A percentile compares a stretch with the other conserved stretches of the same genome.
These are phyloP conservation scores for Lepidocolaptes lacrymiger DNA, from an alignment of 2,797 vertebrate genomes.

Conservation along the genomic window DNA sequence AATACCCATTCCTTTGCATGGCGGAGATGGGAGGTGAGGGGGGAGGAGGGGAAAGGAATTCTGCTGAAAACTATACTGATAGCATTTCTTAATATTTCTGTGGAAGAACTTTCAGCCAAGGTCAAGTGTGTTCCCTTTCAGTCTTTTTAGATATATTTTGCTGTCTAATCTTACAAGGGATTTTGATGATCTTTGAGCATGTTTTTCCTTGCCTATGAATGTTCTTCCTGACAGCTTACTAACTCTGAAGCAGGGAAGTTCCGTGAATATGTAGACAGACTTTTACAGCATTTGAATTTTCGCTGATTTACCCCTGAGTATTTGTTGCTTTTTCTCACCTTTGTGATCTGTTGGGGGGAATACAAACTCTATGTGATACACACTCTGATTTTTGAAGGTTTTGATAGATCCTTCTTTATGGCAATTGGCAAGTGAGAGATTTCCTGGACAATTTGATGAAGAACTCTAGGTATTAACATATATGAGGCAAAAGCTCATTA, in stretches of 20 bases:
- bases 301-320: neutral
- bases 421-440: neutral
- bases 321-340: neutral
- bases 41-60: neutral
- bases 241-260: neutral
- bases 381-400: neutral
- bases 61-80: neutral
- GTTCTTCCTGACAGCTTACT: neutral
- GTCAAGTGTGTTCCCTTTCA: neutral
- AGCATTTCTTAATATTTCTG: neutral
- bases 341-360: neutral
- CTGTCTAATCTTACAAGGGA: neutral
- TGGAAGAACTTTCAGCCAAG: neutral
- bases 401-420: neutral
- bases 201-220: neutral
- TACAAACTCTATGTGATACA: neutral
- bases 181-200: neutral
- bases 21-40: neutral
- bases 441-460: neutral
- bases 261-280: neutral
- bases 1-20: neutral
- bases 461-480: neutral
- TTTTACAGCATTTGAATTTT: neutral
- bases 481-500: no score
- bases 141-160: neutral